These are phyloP conservation scores for Mesorhabditis belari DNA, from an alignment of 2,888 invertebrate genomes.

Conservation along the genomic window DNA sequence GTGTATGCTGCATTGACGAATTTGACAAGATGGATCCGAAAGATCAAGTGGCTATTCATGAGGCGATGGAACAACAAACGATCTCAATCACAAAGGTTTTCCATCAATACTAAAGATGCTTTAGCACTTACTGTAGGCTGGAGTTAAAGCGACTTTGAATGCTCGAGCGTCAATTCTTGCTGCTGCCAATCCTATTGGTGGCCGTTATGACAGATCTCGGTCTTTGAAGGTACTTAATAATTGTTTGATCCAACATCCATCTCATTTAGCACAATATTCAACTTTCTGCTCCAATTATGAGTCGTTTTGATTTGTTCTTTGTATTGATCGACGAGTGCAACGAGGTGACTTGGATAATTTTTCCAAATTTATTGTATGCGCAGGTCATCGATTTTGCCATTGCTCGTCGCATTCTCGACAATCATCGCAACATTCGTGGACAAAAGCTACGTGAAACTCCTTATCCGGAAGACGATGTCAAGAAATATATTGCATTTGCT, in stretches of 20 bases:
- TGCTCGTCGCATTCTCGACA: slow-evolving; percentile 85
- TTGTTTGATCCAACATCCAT: slow-evolving; percentile 64
- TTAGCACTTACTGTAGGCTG: slow-evolving; percentile 21
- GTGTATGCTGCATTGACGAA: slow-evolving; percentile 72
- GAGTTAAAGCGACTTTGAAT: slow-evolving; percentile 78
- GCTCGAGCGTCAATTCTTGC: slow-evolving; percentile 94
- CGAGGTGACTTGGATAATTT: slow-evolving; percentile 61
- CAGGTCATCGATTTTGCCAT: slow-evolving; percentile 91
- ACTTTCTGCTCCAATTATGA: slow-evolving; percentile 93
- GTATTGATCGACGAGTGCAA: slow-evolving; percentile 93
- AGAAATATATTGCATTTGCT: slow-evolving; percentile 91
- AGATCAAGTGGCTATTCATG: slow-evolving; percentile 93
- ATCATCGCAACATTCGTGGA: slow-evolving; percentile 71
- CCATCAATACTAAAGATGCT: neutral
- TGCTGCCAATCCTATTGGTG: slow-evolving; percentile 95
- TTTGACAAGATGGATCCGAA: slow-evolving; percentile 98
- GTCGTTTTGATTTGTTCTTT: slow-evolving; percentile 95
- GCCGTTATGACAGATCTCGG: slow-evolving; percentile 72
- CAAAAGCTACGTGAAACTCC: slow-evolving; percentile 72
- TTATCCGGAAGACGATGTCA: slow-evolving; percentile 80
- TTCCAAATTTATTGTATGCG: neutral
- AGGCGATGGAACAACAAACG: slow-evolving; percentile 99
- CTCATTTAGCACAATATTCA: slow-evolving; percentile 81
- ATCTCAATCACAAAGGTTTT: slow-evolving; percentile 82
- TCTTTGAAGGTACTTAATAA: neutral